These are phyloP conservation scores for Drosophila macrospina DNA, from an alignment of 2,888 invertebrate genomes.

Conservation along the genomic window DNA sequence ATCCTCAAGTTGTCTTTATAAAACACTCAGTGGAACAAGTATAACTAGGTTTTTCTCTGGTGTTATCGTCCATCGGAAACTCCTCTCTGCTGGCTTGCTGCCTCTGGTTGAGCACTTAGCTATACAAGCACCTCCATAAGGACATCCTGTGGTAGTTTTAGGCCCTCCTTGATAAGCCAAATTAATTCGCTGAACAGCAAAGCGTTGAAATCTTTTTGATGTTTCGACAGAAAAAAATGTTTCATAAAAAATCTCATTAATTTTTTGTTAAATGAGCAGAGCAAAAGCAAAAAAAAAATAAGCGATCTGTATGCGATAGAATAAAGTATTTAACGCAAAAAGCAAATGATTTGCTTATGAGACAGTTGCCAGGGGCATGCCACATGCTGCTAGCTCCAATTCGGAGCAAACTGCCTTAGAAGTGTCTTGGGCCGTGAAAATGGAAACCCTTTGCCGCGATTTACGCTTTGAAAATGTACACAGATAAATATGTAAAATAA, in stretches of 20 bases:
- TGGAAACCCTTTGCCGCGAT: constrained; percentile 41
- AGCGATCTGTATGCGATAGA: constrained; percentile 14
- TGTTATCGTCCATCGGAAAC: neutral
- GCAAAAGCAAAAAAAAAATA: neutral
- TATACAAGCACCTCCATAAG: constrained; percentile 5
- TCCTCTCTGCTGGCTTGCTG: neutral
- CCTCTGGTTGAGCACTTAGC: neutral
- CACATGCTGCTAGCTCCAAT: constrained; percentile 47
- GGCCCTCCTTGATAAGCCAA: constrained; percentile 56
- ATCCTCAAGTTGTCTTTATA: too few species aligned
- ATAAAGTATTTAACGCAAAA: constrained; percentile 37
- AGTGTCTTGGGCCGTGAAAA: constrained; percentile 26
- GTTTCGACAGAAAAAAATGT: constrained; percentile 54
- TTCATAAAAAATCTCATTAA: constrained; percentile 68
- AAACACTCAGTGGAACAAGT: too few species aligned
- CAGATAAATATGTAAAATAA: constrained; percentile 17
- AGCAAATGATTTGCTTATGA: constrained; percentile 49
- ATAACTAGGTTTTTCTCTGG: too few species aligned
- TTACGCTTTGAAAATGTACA: constrained; percentile 31
- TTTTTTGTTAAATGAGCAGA: constrained; percentile 46
- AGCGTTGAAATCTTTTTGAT: constrained; percentile 55
- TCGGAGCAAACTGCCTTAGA: constrained; percentile 12
- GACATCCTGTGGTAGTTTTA: constrained; percentile 43
- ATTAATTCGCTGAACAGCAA: constrained; percentile 59
- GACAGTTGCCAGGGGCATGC: constrained; percentile 42